phyloP scores from a whole-genome alignment of 2,888 invertebrate species.

The Spilarctia lutea region DNA sequence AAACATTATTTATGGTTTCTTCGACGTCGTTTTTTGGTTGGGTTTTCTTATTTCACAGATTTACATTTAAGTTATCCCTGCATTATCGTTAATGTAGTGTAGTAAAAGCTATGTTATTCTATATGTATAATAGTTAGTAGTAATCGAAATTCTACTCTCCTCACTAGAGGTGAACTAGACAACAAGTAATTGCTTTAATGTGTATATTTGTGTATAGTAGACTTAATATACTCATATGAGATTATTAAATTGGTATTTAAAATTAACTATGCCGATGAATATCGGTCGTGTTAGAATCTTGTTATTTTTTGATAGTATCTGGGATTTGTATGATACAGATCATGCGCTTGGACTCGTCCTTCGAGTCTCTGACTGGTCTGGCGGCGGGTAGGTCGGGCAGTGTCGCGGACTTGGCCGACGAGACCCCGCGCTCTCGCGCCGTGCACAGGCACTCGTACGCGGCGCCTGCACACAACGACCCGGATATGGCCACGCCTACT shows the following conservation, averaged over 20 bases:
- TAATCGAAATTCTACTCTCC: background rate
- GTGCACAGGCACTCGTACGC: slow-evolving; percentile 86
- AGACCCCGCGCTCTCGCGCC: slow-evolving; percentile 73
- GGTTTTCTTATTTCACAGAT: background rate
- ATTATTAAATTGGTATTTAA: background rate
- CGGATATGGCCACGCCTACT: slow-evolving; percentile 87
- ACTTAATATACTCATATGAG: background rate
- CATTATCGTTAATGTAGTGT: slow-evolving; percentile 9
- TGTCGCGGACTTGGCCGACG: slow-evolving; percentile 93
- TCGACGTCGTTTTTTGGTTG: slow-evolving; percentile 3
- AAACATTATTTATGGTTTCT: slow-evolving; percentile 2
- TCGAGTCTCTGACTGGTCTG: slow-evolving; percentile 91
- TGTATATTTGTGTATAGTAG: background rate
- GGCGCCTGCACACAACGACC: slow-evolving; percentile 81
- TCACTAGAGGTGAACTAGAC: background rate
- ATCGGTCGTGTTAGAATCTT: background rate
- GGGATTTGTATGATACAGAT: slow-evolving; percentile 82
- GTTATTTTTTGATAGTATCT: background rate
- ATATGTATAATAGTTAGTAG: background rate
- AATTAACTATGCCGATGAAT: too few relatives aligned
- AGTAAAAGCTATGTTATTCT: background rate
- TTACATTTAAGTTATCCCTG: slow-evolving; percentile 1
- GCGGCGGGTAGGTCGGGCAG: slow-evolving; percentile 91
- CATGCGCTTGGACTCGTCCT: slow-evolving; percentile 93
- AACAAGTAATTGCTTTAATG: slow-evolving; percentile 4